A percentile compares a stretch with the other conserved stretches of the same genome.
These are phyloP conservation scores for Agrochola litura DNA, from an alignment of 2,888 invertebrate genomes.

Conservation along the genomic window DNA sequence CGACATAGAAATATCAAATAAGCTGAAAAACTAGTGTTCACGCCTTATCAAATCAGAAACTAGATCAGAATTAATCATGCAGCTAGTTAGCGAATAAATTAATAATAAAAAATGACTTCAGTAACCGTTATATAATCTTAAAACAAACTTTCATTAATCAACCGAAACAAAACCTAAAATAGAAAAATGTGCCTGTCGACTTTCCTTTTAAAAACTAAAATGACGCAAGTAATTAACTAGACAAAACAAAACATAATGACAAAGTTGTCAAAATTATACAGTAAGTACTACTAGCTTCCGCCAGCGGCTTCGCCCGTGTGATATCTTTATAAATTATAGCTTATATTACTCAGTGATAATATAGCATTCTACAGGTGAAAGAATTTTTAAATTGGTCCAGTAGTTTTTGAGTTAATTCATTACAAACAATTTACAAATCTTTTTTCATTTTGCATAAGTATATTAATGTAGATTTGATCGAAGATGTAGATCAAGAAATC, in stretches of 20 bases:
- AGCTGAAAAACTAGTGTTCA: slow-evolving; percentile 32
- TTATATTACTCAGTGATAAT: too few relatives aligned
- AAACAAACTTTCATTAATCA: slow-evolving; percentile 16
- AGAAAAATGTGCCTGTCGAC: slow-evolving; percentile 1
- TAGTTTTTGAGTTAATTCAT: too few relatives aligned
- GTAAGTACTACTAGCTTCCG: neutral
- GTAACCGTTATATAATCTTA: slow-evolving; percentile 20
- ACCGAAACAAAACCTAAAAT: neutral
- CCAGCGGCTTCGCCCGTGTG: too few relatives aligned
- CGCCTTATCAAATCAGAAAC: slow-evolving; percentile 18
- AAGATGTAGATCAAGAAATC: neutral
- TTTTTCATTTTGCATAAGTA: too few relatives aligned
- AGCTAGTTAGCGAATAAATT: neutral
- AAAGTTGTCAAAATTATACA: neutral
- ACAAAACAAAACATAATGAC: slow-evolving; percentile 2
- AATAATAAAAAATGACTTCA: slow-evolving; percentile 6
- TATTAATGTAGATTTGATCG: too few relatives aligned
- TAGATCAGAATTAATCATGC: slow-evolving; percentile 7
- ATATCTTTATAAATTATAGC: too few relatives aligned
- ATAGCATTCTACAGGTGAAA: too few relatives aligned
- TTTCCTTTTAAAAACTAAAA: slow-evolving; percentile 18
- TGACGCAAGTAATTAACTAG: slow-evolving; percentile 28
- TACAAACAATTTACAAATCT: too few relatives aligned
- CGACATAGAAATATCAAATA: neutral
- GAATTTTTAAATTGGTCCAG: too few relatives aligned